Evolutionary conservation across 2,797 vertebrate genomes (phyloP).

Genomic region (Muscicapa comitata): DNA sequence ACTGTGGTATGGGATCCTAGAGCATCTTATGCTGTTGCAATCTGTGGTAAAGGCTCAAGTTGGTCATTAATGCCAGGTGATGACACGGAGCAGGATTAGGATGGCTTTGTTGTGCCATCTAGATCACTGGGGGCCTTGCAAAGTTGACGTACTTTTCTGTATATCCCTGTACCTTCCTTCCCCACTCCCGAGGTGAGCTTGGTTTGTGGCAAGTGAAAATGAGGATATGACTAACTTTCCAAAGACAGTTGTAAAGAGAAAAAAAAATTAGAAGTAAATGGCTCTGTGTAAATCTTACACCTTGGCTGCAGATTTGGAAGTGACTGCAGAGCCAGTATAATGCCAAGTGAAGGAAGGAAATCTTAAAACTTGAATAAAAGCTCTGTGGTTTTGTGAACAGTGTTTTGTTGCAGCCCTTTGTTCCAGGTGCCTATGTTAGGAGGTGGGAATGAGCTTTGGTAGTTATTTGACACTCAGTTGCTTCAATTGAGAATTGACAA

Average conservation of each 20-base stretch:
- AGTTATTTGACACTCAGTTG: neutral
- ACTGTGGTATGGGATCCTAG: neutral
- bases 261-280: neutral
- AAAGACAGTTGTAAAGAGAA: neutral
- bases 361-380: neutral
- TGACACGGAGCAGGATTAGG: neutral
- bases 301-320: neutral
- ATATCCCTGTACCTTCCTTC: neutral
- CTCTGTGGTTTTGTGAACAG: neutral
- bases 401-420: neutral
- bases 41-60: neutral
- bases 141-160: neutral
- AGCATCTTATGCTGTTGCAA: neutral
- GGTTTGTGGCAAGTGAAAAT: neutral
- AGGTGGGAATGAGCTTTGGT: neutral
- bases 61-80: neutral
- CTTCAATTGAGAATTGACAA: neutral
- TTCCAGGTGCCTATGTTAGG: neutral
- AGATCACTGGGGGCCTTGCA: neutral
- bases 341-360: neutral
- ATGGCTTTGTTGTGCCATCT: neutral
- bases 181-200: neutral
- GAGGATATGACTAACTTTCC: neutral
- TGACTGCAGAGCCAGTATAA: neutral
- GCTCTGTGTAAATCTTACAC: fast-evolving